Percentiles rank a stretch among this genome's conserved stretches.
Conservation (phyloP, 2,113 vertebrate genomes). For the Eurystomus gularis region DNA sequence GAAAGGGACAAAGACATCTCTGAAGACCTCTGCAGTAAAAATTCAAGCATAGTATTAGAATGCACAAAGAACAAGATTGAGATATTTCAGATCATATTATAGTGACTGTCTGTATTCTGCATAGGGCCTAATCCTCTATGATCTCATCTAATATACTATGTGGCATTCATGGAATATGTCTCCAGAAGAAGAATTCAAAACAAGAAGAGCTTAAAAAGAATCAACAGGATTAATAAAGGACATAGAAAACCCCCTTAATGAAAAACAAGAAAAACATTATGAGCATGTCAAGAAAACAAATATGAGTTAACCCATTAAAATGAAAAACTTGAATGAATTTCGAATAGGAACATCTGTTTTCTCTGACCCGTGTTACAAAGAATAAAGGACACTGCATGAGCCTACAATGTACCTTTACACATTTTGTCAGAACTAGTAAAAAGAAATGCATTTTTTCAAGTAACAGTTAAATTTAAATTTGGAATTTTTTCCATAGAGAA, state of each 20-base stretch:
- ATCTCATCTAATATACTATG: not conserved
- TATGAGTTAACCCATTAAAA: not conserved
- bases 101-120: not conserved
- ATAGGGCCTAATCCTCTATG: not conserved
- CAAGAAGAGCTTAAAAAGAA: not conserved
- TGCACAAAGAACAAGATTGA: not conserved
- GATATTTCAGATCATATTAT: not conserved
- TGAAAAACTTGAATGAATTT: not conserved
- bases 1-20: not conserved
- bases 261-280: not conserved
- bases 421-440: not conserved
- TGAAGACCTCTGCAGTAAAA: not conserved
- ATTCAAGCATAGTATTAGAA: not conserved
- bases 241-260: not conserved
- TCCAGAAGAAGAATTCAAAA: not conserved
- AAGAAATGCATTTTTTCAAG: not conserved
- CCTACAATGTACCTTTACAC: not conserved
- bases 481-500: not conserved
- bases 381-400: not conserved
- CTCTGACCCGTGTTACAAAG: not conserved
- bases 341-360: not conserved
- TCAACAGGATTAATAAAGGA: not conserved
- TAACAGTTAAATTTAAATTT: not conserved
- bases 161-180: not conserved
- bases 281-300: not conserved